A percentile compares a stretch with the other conserved stretches of the same genome.
phyloP scores from a whole-genome alignment of 2,888 invertebrate species.

The Agrotis exclamationis region DNA sequence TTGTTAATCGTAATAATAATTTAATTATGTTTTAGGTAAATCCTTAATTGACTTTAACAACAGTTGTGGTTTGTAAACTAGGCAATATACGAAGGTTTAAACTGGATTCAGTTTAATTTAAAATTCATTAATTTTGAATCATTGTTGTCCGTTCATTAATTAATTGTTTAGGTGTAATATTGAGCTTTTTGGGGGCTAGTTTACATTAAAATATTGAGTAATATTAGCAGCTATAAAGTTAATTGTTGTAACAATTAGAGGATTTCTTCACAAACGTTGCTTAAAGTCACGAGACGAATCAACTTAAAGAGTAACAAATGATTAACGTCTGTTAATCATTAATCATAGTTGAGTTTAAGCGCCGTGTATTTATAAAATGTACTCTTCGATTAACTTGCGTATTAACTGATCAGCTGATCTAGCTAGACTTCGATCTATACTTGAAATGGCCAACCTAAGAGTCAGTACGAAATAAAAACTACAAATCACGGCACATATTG shows the following conservation, averaged over 20 bases:
- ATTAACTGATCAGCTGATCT: too few relatives aligned
- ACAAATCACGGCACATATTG: too few relatives aligned
- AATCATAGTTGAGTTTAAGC: too few relatives aligned
- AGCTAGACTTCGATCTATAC: too few relatives aligned
- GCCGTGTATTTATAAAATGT: too few relatives aligned
- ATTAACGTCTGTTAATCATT: too few relatives aligned
- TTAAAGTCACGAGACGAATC: too few relatives aligned
- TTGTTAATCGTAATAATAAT: constrained; percentile 38
- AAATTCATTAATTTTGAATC: constrained; percentile 2
- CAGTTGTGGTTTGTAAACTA: constrained; percentile 30
- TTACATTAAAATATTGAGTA: neutral
- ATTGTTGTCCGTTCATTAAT: neutral
- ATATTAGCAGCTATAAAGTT: neutral
- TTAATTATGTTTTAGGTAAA: constrained; percentile 21
- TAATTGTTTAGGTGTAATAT: neutral
- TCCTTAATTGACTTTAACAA: constrained; percentile 35
- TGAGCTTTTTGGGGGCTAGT: neutral
- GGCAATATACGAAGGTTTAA: constrained; percentile 5
- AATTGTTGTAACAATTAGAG: neutral
- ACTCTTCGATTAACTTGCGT: too few relatives aligned
- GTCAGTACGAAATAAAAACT: too few relatives aligned
- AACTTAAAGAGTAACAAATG: too few relatives aligned
- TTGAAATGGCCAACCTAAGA: too few relatives aligned
- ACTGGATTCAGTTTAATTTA: neutral
- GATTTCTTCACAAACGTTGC: neutral